Evolutionary conservation across 2,113 vertebrate genomes (phyloP).

Genomic region (Ceuthmochares aereus): DNA sequence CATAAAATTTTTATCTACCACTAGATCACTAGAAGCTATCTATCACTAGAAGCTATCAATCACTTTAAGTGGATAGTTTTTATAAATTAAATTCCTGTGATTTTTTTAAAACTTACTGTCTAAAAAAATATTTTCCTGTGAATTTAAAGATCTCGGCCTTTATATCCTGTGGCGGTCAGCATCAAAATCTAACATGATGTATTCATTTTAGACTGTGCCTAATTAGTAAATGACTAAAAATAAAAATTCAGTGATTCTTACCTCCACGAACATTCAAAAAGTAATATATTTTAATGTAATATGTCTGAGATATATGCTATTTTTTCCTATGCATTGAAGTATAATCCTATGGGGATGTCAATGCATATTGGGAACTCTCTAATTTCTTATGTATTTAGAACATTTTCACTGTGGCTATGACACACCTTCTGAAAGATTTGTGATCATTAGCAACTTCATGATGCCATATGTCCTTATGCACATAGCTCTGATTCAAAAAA

Average conservation of each 20-base stretch:
- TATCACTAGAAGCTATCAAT: not conserved
- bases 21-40: not conserved
- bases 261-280: not conserved
- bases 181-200: not conserved
- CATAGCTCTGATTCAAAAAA: not conserved
- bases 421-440: constrained; percentile 9
- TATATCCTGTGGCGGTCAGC: not conserved
- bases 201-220: not conserved
- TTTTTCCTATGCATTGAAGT: not conserved
- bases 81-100: not conserved
- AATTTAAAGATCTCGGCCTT: not conserved
- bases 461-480: constrained; percentile 37
- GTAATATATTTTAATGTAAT: not conserved
- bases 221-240: not conserved
- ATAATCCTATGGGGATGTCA: not conserved
- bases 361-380: not conserved
- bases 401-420: not conserved
- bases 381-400: not conserved
- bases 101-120: not conserved
- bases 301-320: not conserved
- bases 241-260: not conserved
- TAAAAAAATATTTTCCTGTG: not conserved
- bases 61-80: not conserved
- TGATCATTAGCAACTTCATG: not conserved
- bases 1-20: not conserved